Evolutionary conservation across 2,113 vertebrate species (phyloP), one percentile per base, ranked within the genome.

Genomic region (Takifugu bimaculatus): DNA sequence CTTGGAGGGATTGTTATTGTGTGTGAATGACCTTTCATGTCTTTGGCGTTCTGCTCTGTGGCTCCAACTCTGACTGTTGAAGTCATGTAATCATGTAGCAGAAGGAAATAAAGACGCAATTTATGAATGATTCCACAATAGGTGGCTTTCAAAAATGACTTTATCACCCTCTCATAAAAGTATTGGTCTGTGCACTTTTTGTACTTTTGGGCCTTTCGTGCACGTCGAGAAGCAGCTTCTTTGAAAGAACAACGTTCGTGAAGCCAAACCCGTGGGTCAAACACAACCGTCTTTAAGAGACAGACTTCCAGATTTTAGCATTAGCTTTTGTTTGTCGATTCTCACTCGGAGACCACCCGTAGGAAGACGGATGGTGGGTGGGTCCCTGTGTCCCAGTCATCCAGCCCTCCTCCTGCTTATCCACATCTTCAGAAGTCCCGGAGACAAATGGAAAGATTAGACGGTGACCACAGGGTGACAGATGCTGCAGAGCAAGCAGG

Each of bases 391-490:
- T 81, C 81, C 80, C 70, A 64, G 72, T 75, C 49, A 78, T 58
- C 73, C 74, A 47, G 70, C 78, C 80, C 79, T 60, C 78, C 73
- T 80, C 69, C 70, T 49, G 70, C 78, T 74, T 54, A 71, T 80
- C 79, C 81, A 74, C 75, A 60, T 77, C 74, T 78, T 75, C 74
- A 77, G 71, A 85, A 83, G 74, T 76, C 72, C 56, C 77, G 83
- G 68, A 79, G 87, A 88, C 87, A 90, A 91, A 89, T 88, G 88
- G 85, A 80, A 69, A 79, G 88, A 90, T 91, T 89, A 89, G 86
- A 85, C 80, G 84, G 85, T 80, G 89, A 88, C 91, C 87, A 63
- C 13, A 53, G 84, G 79, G 85, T 89, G 88, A 90, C 85, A 85
- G 87, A 88, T 88, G 88, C 81, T 63, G 64, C 85, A 53, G 79